phyloP scores from a whole-genome alignment of 2,888 invertebrate genomes.

The Athrips mouffetella region DNA sequence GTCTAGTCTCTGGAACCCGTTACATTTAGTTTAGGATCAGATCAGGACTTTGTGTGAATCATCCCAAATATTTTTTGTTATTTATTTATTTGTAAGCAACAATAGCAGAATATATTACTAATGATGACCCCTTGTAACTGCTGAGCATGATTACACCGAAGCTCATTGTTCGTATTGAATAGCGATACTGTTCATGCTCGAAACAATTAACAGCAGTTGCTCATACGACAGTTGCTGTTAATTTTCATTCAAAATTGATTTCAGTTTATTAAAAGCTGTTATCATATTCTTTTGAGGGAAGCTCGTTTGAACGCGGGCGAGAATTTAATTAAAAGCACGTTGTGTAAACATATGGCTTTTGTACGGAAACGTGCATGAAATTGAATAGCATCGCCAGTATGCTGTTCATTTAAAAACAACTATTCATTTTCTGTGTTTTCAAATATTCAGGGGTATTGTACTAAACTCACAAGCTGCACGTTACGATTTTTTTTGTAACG shows the following conservation, averaged over 20 bases:
- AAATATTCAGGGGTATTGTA: no score
- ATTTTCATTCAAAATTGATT: slow-evolving; percentile 30
- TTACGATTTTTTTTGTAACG: no score
- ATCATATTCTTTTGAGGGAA: slow-evolving; percentile 18
- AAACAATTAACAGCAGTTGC: slow-evolving; percentile 56
- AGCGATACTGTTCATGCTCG: slow-evolving; percentile 51
- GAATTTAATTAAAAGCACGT: slow-evolving; percentile 23
- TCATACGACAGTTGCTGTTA: slow-evolving; percentile 39
- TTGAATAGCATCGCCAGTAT: background rate
- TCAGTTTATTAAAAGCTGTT: slow-evolving; percentile 15
- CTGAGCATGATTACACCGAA: slow-evolving; percentile 39
- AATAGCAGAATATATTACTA: background rate
- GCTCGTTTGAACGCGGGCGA: slow-evolving; percentile 20
- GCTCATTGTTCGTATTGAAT: slow-evolving; percentile 54
- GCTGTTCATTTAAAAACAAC: slow-evolving; percentile 2
- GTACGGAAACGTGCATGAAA: background rate
- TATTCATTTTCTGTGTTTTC: background rate
- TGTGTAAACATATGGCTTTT: slow-evolving; percentile 4
- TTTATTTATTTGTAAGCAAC: no score
- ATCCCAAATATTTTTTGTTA: no score
- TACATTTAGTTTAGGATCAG: no score
- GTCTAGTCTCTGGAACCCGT: no score
- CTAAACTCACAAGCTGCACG: no score
- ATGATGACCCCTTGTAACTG: slow-evolving; percentile 16
- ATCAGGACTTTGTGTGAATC: no score